phyloP scores from a whole-genome alignment of 2,113 vertebrate species.

The Ammodramus savannarum region DNA sequence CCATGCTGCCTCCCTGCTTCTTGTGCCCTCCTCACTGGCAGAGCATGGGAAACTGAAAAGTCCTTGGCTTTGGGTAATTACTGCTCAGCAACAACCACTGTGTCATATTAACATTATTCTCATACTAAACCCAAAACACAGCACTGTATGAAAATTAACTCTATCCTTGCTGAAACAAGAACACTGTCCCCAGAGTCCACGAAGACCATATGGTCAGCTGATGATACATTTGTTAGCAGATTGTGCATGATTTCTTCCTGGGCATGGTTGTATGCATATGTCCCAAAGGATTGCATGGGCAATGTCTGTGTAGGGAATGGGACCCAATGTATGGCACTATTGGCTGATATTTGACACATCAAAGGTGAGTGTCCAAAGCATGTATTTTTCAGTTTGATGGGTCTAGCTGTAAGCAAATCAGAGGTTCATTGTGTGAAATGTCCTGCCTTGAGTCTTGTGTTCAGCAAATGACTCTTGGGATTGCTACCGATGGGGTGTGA shows the following conservation, averaged over 20 bases:
- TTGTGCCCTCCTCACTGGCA: not conserved
- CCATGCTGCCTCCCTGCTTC: accelerated
- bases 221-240: accelerated
- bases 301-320: accelerated
- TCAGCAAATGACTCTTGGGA: accelerated
- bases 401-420: not conserved
- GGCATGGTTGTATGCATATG: not conserved
- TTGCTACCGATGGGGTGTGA: accelerated
- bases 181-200: not conserved
- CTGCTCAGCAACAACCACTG: not conserved
- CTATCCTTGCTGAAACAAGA: not conserved
- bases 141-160: not conserved
- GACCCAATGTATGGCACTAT: accelerated
- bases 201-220: not conserved
- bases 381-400: not conserved
- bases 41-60: not conserved
- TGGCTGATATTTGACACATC: not conserved
- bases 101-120: not conserved
- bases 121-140: not conserved
- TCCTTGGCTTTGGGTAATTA: not conserved
- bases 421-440: not conserved
- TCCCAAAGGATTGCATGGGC: accelerated
- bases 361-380: not conserved
- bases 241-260: not conserved
- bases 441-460: not conserved